Percentiles rank a stretch among this genome's conserved stretches.
Conservation (phyloP, 2,888 invertebrate species). For the Yponomeuta plumbellus region DNA sequence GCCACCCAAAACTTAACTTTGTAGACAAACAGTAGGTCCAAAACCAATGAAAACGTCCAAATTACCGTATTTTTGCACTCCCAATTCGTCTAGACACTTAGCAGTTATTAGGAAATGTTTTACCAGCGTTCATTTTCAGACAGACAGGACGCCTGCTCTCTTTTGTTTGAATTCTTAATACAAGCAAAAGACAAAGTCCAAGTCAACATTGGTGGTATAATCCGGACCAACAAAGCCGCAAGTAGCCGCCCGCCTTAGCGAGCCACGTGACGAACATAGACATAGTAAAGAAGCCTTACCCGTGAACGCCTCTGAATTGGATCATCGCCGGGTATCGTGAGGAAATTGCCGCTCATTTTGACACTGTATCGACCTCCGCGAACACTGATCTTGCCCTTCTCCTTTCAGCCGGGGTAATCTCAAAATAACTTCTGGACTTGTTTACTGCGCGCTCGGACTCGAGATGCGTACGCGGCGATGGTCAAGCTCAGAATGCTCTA, state of each 20-base stretch:
- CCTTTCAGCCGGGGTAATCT: constrained; percentile 23
- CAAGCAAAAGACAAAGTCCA: neutral
- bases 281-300: constrained; percentile 48
- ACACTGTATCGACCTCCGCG: constrained; percentile 26
- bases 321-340: constrained; percentile 66
- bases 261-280: neutral
- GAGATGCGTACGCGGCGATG: constrained; percentile 53
- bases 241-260: neutral
- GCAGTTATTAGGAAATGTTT: neutral
- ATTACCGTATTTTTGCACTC: neutral
- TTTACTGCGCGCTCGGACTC: constrained; percentile 35
- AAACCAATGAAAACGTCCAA: neutral
- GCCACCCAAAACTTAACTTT: neutral
- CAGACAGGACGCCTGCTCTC: neutral
- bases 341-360: constrained; percentile 71
- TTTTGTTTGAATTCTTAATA: neutral
- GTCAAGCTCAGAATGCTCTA: constrained; percentile 49
- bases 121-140: neutral
- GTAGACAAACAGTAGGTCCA: neutral
- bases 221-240: neutral
- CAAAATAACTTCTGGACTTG: constrained; percentile 21
- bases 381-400: constrained; percentile 27
- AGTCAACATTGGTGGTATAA: neutral
- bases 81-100: neutral
- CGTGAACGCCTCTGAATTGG: constrained; percentile 57